Percentiles rank a stretch among this genome's conserved stretches.
Evolutionary conservation across 2,113 vertebrate species (phyloP).

Genomic region (Ailurus styani): DNA sequence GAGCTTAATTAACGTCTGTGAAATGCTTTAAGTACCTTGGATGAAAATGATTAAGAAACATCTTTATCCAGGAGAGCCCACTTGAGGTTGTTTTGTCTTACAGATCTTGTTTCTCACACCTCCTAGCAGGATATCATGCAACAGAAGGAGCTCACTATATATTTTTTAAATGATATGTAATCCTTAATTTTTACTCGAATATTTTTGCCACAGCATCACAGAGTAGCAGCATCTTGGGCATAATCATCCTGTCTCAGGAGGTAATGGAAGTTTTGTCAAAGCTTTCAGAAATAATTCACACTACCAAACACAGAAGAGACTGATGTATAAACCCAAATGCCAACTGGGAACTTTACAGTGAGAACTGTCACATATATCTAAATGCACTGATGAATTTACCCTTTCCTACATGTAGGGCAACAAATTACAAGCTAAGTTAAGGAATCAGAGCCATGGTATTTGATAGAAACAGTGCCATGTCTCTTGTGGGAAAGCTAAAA

Average conservation of each 20-base stretch:
- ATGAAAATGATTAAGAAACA: constrained; percentile 10
- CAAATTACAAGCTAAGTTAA: background rate
- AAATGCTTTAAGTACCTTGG: constrained; percentile 1
- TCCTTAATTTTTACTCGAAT: background rate
- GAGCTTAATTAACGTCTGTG: constrained; percentile 1
- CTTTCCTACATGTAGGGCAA: background rate
- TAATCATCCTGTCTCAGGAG: background rate
- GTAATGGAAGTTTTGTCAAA: background rate
- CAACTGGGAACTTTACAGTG: background rate
- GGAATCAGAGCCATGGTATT: background rate
- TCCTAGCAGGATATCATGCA: background rate
- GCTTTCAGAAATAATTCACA: background rate
- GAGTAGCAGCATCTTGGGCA: background rate
- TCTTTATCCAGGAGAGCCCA: background rate
- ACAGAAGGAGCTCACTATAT: background rate
- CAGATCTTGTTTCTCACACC: background rate
- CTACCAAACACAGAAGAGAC: background rate
- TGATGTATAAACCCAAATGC: background rate
- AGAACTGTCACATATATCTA: background rate
- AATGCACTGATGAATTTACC: background rate
- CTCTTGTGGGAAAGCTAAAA: background rate
- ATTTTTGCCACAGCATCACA: background rate
- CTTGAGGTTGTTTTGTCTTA: background rate
- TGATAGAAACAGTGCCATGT: background rate
- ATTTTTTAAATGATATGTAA: background rate